A percentile compares a stretch with the other conserved stretches of the same genome.
These are phyloP conservation scores for Acleris sparsana DNA, from an alignment of 2,888 invertebrate genomes.

Conservation along the genomic window DNA sequence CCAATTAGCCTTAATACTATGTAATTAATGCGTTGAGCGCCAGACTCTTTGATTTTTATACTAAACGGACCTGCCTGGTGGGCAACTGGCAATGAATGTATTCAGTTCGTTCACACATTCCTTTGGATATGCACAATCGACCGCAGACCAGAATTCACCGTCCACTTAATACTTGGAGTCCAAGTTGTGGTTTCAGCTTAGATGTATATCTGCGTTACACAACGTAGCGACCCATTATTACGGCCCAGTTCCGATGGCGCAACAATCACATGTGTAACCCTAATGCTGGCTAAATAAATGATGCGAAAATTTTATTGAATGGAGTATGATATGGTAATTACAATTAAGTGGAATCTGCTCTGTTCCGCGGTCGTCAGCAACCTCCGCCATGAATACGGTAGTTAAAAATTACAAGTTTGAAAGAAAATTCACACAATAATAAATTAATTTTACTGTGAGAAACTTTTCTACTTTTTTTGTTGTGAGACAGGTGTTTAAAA, in stretches of 20 bases:
- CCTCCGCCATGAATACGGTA: neutral
- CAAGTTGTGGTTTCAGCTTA: conserved; percentile 41
- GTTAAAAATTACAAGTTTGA: conserved; percentile 1
- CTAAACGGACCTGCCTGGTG: no score
- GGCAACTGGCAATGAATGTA: neutral
- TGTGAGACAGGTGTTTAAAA: no score
- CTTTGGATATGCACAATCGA: conserved; percentile 32
- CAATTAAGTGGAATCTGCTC: conserved; percentile 8
- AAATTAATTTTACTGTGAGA: no score
- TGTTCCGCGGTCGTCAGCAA: neutral
- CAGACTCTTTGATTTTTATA: no score
- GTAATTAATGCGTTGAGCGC: no score
- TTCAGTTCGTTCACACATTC: conserved; percentile 13
- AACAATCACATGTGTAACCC: conserved; percentile 58
- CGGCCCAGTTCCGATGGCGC: conserved; percentile 72
- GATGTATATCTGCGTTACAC: conserved; percentile 39
- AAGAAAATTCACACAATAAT: neutral
- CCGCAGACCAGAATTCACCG: conserved; percentile 35
- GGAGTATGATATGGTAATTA: conserved; percentile 26
- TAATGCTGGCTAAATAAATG: conserved; percentile 37
- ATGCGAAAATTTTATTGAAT: conserved; percentile 36
- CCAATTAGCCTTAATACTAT: no score
- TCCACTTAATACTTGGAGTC: conserved; percentile 28
- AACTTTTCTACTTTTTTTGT: no score
- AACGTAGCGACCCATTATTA: conserved; percentile 60